phyloP scores from a whole-genome alignment of 2,113 vertebrate genomes.

The Engystomops pustulosus region DNA sequence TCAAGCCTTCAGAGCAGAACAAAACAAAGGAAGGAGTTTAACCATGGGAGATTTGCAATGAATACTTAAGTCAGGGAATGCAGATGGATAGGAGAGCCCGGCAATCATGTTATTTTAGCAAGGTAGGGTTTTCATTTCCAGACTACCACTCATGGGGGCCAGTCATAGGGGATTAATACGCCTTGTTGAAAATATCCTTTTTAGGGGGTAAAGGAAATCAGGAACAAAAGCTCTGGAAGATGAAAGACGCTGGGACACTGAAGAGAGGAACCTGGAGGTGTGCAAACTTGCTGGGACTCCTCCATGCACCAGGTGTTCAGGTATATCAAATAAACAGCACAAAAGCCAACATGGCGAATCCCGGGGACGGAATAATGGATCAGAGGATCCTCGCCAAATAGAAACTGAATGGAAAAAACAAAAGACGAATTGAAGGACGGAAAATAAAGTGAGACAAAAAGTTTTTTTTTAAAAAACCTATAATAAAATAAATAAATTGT shows the following conservation, averaged over 20 bases:
- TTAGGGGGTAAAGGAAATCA: slow-evolving; percentile 52
- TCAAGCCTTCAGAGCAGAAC: slow-evolving; percentile 80
- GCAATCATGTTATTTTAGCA: slow-evolving; percentile 55
- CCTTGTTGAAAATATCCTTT: slow-evolving; percentile 59
- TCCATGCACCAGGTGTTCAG: slow-evolving; percentile 52
- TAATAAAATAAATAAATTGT: too few species aligned
- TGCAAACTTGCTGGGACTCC: slow-evolving; percentile 54
- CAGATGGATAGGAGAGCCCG: slow-evolving; percentile 64
- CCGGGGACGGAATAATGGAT: not conserved
- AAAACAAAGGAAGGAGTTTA: slow-evolving; percentile 77
- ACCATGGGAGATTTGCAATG: slow-evolving; percentile 75
- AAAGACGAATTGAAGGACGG: too few species aligned
- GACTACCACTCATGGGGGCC: slow-evolving; percentile 54
- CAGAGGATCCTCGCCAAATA: not conserved
- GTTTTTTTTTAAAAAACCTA: too few species aligned
- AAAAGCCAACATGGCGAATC: slow-evolving; percentile 27
- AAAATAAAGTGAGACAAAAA: too few species aligned
- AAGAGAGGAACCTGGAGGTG: slow-evolving; percentile 52
- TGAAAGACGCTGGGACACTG: slow-evolving; percentile 44
- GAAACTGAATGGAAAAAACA: not conserved
- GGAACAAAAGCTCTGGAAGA: slow-evolving; percentile 42
- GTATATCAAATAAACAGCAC: slow-evolving; percentile 58
- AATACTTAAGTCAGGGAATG: slow-evolving; percentile 73
- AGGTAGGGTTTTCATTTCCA: slow-evolving; percentile 53
- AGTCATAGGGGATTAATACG: slow-evolving; percentile 57